Conservation (phyloP, 2,797 vertebrate species). For the Botia kubotai region DNA sequence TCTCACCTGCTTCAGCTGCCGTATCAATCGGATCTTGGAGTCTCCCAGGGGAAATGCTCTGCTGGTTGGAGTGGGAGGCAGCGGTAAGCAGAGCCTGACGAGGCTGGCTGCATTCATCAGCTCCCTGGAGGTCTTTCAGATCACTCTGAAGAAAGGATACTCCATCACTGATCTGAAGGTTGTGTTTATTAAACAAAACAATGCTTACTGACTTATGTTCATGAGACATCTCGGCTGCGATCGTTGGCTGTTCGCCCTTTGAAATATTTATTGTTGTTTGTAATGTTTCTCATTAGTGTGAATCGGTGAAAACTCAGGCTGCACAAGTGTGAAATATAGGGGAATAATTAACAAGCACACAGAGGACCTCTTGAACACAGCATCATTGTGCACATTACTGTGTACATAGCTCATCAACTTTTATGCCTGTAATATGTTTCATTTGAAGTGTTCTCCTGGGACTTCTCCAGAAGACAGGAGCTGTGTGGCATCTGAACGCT, state of each 20-base stretch:
- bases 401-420: conserved; percentile 40
- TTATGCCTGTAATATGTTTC: conserved; percentile 32
- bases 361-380: conserved; percentile 36
- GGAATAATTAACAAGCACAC: conserved; percentile 39
- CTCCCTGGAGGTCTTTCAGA: conserved; percentile 91
- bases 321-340: conserved; percentile 10
- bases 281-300: conserved; percentile 10
- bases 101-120: conserved; percentile 93
- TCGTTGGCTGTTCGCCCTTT: conserved; percentile 4
- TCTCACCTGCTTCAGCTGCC: conserved; percentile 82
- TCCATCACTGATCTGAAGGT: conserved; percentile 91
- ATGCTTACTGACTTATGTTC: not conserved
- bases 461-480: not conserved
- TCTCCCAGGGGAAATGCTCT: conserved; percentile 89
- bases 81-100: conserved; percentile 95
- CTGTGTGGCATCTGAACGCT: conserved; percentile 3
- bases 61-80: conserved; percentile 92
- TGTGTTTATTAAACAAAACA: conserved; percentile 15
- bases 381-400: conserved; percentile 15
- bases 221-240: conserved; percentile 2
- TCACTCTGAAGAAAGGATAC: conserved; percentile 91
- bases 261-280: not conserved
- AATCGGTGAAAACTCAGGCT: conserved; percentile 5
- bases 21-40: conserved; percentile 92
- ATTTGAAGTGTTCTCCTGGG: conserved; percentile 24